phyloP scores from a whole-genome alignment of 2,888 invertebrate genomes.

The Perizoma affinitatum region DNA sequence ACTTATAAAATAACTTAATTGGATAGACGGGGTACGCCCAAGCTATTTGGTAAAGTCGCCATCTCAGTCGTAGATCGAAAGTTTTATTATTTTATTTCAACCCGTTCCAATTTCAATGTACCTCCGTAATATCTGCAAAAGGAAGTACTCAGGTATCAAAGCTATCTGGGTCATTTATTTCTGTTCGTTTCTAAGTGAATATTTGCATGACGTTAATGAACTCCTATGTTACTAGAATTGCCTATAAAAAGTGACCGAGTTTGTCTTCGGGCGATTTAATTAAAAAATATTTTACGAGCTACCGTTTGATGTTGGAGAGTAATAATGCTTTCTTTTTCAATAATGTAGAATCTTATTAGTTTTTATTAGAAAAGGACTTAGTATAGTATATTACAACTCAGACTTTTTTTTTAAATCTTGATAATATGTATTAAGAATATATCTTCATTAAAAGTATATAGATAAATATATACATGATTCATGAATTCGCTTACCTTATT shows the following conservation, averaged over 20 bases:
- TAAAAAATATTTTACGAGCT: conserved; percentile 58
- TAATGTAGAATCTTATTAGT: conserved; percentile 36
- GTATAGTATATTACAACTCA: conserved; percentile 25
- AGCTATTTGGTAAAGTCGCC: too few relatives aligned
- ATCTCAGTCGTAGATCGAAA: too few relatives aligned
- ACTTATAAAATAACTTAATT: too few relatives aligned
- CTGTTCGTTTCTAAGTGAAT: conserved; percentile 68
- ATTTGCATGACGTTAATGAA: conserved; percentile 73
- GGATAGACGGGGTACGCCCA: too few relatives aligned
- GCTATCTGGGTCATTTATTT: conserved; percentile 62
- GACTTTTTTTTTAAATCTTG: conserved; percentile 2
- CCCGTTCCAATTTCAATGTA: background rate
- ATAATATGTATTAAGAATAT: background rate
- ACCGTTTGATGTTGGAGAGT: conserved; percentile 43
- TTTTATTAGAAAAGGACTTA: conserved; percentile 27
- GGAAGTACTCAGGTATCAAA: conserved; percentile 24
- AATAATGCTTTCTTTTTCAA: conserved; percentile 41
- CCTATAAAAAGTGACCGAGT: conserved; percentile 63
- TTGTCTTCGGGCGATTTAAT: conserved; percentile 62
- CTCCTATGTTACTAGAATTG: conserved; percentile 54
- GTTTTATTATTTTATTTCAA: too few relatives aligned
- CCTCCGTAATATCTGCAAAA: conserved; percentile 19
- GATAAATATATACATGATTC: too few relatives aligned
- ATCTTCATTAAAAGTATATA: too few relatives aligned
- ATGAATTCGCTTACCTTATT: too few relatives aligned